These are phyloP conservation scores for Turritopsis rubra DNA, from an alignment of 30 jellyfish, hydroid and myxozoan species.

Conservation along the genomic window DNA sequence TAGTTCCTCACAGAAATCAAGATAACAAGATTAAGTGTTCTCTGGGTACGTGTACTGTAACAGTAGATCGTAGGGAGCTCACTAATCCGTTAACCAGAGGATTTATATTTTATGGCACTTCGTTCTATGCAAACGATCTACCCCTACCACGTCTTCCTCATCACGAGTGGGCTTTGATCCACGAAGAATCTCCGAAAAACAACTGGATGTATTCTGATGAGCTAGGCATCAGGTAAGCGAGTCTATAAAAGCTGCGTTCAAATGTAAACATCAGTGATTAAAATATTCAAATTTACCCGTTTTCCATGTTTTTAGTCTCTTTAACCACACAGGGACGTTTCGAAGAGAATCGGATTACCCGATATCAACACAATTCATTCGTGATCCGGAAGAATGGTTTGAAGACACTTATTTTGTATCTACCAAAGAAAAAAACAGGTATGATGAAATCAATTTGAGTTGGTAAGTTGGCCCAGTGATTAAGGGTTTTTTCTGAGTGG, in stretches of 20 bases:
- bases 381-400: slow-evolving; percentile 56
- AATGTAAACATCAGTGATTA: too few species aligned
- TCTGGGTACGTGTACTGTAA: slow-evolving; percentile 23
- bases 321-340: slow-evolving; percentile 80
- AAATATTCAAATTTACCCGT: too few species aligned
- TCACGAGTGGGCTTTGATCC: slow-evolving; percentile 70
- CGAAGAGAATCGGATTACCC: slow-evolving; percentile 84
- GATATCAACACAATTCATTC: slow-evolving; percentile 56
- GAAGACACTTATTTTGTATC: slow-evolving; percentile 37
- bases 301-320: too few species aligned
- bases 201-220: slow-evolving; percentile 68
- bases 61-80: slow-evolving; percentile 8
- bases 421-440: slow-evolving; percentile 69
- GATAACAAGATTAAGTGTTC: neutral
- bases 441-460: too few species aligned
- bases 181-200: slow-evolving; percentile 85
- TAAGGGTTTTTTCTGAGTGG: neutral
- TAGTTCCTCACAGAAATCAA: neutral
- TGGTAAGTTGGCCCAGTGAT: neutral
- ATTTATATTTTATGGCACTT: slow-evolving; percentile 62
- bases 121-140: slow-evolving; percentile 59
- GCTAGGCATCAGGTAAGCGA: slow-evolving; percentile 64
- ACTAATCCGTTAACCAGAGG: slow-evolving; percentile 40
- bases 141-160: slow-evolving; percentile 62
- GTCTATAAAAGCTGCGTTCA: too few species aligned